These are phyloP conservation scores for Sepioteuthis lessoniana DNA, from an alignment of 2,888 invertebrate species.

Conservation along the genomic window DNA sequence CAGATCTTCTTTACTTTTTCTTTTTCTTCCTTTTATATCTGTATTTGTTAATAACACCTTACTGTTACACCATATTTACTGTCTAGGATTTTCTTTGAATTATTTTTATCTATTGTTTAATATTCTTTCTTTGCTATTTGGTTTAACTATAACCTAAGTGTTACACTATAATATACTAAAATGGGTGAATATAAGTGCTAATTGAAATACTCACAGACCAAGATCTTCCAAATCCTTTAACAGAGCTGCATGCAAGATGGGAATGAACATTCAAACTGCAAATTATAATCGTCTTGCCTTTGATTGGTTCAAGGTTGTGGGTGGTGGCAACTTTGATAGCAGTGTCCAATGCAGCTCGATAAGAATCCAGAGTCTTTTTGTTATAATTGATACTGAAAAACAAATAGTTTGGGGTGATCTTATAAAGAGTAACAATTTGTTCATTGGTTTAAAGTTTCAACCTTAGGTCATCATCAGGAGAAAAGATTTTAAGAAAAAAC, in stretches of 20 bases:
- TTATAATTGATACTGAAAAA: neutral
- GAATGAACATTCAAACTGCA: conserved; percentile 61
- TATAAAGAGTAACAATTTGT: neutral
- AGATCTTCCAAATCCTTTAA: conserved; percentile 73
- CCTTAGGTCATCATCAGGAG: too few species aligned
- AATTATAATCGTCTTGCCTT: conserved; percentile 74
- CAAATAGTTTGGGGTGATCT: neutral
- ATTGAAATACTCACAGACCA: conserved; percentile 64
- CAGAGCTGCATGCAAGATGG: conserved; percentile 66
- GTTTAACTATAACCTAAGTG: too few species aligned
- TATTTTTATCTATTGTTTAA: too few species aligned
- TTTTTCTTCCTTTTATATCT: too few species aligned
- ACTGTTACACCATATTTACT: too few species aligned
- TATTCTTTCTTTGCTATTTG: too few species aligned
- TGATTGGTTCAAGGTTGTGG: conserved; percentile 76
- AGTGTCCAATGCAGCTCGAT: conserved; percentile 75
- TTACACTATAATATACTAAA: too few species aligned
- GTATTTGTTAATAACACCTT: too few species aligned
- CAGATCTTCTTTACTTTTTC: too few species aligned
- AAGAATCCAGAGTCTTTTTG: conserved; percentile 55
- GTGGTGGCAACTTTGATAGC: conserved; percentile 76
- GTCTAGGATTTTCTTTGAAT: too few species aligned
- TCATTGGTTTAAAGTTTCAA: neutral
- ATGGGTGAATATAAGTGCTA: neutral
- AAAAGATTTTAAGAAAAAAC: too few species aligned